Percentiles rank a stretch among this genome's conserved stretches.
These are phyloP conservation scores for Galeruca laticollis DNA, from an alignment of 2,888 invertebrate species.

Conservation along the genomic window DNA sequence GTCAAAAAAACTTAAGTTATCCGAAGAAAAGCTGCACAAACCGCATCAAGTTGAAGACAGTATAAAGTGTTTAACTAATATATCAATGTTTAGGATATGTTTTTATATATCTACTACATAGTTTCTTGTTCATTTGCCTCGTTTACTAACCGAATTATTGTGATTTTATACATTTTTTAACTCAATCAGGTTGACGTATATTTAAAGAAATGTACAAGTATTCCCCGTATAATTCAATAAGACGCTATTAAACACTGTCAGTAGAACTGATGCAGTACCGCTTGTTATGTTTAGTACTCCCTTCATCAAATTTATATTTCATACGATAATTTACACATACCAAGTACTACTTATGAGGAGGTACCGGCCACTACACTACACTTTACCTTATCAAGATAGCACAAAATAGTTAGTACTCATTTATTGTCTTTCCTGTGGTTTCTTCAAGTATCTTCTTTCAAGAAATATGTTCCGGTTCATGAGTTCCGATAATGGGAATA, in stretches of 20 bases:
- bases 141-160: no score
- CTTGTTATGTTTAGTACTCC: background rate
- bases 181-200: no score
- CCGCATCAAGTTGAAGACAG: no score
- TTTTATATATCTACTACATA: no score
- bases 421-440: constrained; percentile 12
- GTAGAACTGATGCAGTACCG: background rate
- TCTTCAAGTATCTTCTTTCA: constrained; percentile 17
- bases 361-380: background rate
- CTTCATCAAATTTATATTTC: background rate
- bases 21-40: no score
- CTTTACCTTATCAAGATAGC: constrained; percentile 3
- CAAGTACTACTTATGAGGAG: background rate
- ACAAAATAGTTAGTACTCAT: constrained; percentile 12
- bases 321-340: background rate
- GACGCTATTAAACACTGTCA: background rate
- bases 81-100: no score
- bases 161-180: no score
- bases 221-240: no score
- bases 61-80: no score
- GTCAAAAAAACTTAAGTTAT: no score
- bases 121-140: no score
- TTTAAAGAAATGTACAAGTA: no score
- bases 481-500: constrained; percentile 24
- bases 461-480: constrained; percentile 30